phyloP scores from a whole-genome alignment of 2,888 invertebrate species.

The Celastrina argiolus region DNA sequence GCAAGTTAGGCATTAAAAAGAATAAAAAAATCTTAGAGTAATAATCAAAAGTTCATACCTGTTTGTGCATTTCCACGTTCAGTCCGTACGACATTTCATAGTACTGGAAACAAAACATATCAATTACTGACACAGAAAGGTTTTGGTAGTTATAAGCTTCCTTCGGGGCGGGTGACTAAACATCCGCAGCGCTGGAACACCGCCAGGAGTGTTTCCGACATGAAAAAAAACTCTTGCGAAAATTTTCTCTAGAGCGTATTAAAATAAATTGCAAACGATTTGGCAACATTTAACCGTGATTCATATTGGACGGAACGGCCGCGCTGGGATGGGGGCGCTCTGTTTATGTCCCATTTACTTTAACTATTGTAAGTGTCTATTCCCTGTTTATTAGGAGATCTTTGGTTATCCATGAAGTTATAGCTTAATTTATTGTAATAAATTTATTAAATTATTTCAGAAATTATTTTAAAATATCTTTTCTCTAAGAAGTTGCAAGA shows the following conservation, averaged over 20 bases:
- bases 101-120: conserved; percentile 86
- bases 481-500: too few relatives aligned
- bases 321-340: conserved; percentile 59
- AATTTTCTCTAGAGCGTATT: conserved; percentile 73
- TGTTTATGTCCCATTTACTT: conserved; percentile 34
- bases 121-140: conserved; percentile 60
- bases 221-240: conserved; percentile 68
- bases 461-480: too few relatives aligned
- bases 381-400: neutral
- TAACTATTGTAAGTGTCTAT: neutral
- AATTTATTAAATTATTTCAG: too few relatives aligned
- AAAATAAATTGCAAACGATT: conserved; percentile 77
- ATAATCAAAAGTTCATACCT: conserved; percentile 81
- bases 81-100: conserved; percentile 99
- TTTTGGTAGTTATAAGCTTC: conserved; percentile 72
- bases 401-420: neutral
- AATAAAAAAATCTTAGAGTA: neutral
- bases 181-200: conserved; percentile 69
- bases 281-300: conserved; percentile 78
- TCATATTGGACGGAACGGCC: conserved; percentile 69
- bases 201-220: conserved; percentile 75
- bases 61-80: conserved; percentile 98
- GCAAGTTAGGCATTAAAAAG: too few relatives aligned
- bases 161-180: conserved; percentile 71
- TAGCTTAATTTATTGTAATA: too few relatives aligned